phyloP scores from a whole-genome alignment of 2,113 vertebrate species.

The Cochlearius cochlearius region DNA sequence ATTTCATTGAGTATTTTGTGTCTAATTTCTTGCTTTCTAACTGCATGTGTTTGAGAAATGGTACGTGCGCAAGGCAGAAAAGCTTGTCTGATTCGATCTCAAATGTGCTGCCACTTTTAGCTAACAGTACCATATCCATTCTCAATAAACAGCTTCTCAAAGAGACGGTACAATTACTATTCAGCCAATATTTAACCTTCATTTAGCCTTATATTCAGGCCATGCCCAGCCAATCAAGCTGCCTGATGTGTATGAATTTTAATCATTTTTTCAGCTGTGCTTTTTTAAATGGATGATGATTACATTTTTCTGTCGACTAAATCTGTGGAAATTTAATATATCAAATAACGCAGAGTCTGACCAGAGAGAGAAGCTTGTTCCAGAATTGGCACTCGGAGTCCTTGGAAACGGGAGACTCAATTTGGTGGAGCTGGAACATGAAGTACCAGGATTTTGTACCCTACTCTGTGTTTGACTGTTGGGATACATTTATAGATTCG shows the following conservation, averaged over 20 bases:
- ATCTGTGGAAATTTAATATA: not conserved
- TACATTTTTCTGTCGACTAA: not conserved
- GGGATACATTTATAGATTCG: not conserved
- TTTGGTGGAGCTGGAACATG: not conserved
- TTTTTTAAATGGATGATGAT: not conserved
- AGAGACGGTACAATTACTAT: not conserved
- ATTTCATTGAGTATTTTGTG: not conserved
- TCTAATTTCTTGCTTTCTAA: not conserved
- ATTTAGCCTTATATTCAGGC: not conserved
- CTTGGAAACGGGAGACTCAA: not conserved
- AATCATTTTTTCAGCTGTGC: not conserved
- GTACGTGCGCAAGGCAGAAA: not conserved
- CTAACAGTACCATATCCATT: not conserved
- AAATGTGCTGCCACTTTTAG: not conserved
- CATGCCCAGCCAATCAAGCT: not conserved
- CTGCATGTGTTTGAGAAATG: not conserved
- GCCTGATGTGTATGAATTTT: not conserved
- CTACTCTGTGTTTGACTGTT: not conserved
- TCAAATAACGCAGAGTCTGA: not conserved
- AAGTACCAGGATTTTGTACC: not conserved
- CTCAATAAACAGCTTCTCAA: not conserved
- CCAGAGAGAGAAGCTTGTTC: not conserved
- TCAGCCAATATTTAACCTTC: constrained; percentile 4
- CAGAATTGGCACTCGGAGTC: not conserved
- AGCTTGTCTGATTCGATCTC: not conserved